Conservation (phyloP, 2,888 invertebrate species). For the Caenorhabditis sinica region DNA sequence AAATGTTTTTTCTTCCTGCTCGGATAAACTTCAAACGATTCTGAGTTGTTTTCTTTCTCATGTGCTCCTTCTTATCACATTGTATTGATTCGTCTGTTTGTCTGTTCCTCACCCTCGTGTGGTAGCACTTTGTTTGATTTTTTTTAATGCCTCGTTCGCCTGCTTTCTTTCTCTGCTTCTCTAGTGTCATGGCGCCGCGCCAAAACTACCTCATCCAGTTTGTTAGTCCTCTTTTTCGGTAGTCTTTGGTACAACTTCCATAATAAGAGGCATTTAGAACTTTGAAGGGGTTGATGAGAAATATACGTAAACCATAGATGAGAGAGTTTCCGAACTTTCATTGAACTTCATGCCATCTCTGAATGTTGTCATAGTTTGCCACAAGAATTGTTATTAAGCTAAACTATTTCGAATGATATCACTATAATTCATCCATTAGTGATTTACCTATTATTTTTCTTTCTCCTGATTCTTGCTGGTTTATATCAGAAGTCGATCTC, state of each 20-base stretch:
- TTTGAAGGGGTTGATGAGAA: neutral
- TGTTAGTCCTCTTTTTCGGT: neutral
- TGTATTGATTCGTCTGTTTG: constrained; percentile 38
- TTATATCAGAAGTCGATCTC: neutral
- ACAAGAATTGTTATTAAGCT: no score
- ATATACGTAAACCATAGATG: no score
- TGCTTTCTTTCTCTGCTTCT: constrained; percentile 19
- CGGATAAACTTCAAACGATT: constrained; percentile 12
- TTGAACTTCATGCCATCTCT: no score
- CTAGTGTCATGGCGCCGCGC: constrained; percentile 10
- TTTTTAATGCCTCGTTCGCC: constrained; percentile 35
- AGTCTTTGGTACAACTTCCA: neutral
- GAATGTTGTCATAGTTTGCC: no score
- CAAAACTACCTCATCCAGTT: constrained; percentile 23
- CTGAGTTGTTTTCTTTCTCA: neutral
- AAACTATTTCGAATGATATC: no score
- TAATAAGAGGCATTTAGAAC: neutral
- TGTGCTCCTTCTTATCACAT: constrained; percentile 20
- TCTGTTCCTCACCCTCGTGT: constrained; percentile 35
- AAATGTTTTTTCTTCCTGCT: constrained; percentile 15
- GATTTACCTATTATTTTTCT: no score
- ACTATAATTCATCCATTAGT: no score
- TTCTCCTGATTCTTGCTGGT: no score
- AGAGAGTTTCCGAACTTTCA: no score
- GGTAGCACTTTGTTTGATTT: constrained; percentile 55